phyloP scores from a whole-genome alignment of 2,113 vertebrate genomes.

The Pluvialis apricaria region DNA sequence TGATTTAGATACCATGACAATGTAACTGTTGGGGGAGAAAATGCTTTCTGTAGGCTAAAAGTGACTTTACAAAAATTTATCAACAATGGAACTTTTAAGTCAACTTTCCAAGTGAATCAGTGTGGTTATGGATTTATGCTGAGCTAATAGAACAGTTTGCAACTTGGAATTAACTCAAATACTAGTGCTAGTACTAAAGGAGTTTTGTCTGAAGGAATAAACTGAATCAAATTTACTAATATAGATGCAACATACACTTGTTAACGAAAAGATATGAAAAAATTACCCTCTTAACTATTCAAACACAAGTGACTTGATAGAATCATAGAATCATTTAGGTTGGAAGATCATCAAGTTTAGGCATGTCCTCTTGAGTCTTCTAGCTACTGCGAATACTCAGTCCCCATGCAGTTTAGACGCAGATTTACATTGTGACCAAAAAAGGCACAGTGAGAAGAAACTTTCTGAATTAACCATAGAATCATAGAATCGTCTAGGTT shows the following conservation, averaged over 20 bases:
- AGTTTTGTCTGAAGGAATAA: neutral
- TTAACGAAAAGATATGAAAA: neutral
- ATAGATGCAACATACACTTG: neutral
- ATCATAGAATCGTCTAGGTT: neutral
- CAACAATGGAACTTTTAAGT: slow-evolving; percentile 16
- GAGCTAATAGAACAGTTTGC: neutral
- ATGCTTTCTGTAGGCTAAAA: neutral
- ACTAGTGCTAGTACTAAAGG: neutral
- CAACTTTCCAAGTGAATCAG: neutral
- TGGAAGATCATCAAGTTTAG: neutral
- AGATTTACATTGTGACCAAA: too few relatives aligned
- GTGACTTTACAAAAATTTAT: slow-evolving; percentile 24
- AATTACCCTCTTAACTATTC: neutral
- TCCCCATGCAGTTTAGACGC: too few relatives aligned
- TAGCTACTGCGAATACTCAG: too few relatives aligned
- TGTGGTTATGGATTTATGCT: neutral
- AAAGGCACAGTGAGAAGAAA: too few relatives aligned
- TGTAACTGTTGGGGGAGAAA: neutral
- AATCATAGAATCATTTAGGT: neutral
- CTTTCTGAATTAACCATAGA: too few relatives aligned
- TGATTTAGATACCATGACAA: slow-evolving; percentile 20
- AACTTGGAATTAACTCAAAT: neutral
- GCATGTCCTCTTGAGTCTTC: too few relatives aligned
- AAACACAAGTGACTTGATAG: neutral
- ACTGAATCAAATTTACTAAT: neutral